A percentile compares a stretch with the other conserved stretches of the same genome.
Conservation (phyloP, 2,888 invertebrate genomes). For the Sphaerophoria rueppellii region DNA sequence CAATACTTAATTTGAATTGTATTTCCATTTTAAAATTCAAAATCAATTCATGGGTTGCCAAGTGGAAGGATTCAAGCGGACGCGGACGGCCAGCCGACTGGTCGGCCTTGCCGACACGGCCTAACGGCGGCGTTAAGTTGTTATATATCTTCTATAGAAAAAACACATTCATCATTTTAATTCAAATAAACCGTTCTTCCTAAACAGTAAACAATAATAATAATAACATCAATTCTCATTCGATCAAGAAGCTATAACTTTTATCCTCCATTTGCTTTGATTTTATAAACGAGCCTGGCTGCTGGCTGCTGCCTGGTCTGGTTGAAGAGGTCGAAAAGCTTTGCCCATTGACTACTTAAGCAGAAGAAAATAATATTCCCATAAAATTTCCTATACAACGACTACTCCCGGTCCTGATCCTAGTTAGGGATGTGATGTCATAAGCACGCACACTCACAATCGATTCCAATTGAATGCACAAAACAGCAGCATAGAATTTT, state of each 20-base stretch:
- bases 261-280: constrained; percentile 53
- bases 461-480: constrained; percentile 67
- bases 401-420: not conserved
- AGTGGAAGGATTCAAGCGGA: constrained; percentile 7
- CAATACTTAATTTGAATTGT: constrained; percentile 57
- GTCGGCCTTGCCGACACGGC: too few relatives aligned
- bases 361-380: constrained; percentile 42
- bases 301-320: not conserved
- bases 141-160: constrained; percentile 4
- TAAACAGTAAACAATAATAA: constrained; percentile 64
- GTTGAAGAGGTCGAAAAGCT: constrained; percentile 34
- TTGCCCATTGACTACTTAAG: constrained; percentile 26
- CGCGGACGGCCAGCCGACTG: too few relatives aligned
- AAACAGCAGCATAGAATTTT: constrained; percentile 58
- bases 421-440: constrained; percentile 29
- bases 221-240: constrained; percentile 64
- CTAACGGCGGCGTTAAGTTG: too few relatives aligned
- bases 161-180: constrained; percentile 55
- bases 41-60: constrained; percentile 34
- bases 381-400: constrained; percentile 17
- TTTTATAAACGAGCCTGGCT: not conserved
- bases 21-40: constrained; percentile 49
- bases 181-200: constrained; percentile 65
- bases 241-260: constrained; percentile 56
- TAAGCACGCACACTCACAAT: constrained; percentile 54